phyloP scores from a whole-genome alignment of 2,888 invertebrate genomes.

The Brachyptera risi region DNA sequence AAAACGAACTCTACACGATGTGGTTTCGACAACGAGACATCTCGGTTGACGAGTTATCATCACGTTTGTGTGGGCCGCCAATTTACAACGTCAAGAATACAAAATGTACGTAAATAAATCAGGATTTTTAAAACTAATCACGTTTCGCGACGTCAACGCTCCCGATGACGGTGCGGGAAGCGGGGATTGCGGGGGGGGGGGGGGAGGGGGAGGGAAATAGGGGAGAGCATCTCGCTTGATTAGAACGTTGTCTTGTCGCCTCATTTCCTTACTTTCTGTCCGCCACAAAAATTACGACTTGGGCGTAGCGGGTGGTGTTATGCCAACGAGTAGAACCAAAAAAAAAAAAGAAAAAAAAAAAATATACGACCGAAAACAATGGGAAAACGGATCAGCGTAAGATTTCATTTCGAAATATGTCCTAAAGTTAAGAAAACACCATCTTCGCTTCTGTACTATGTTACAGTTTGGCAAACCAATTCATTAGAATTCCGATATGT shows the following conservation, averaged over 20 bases:
- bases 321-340: slow-evolving; percentile 16
- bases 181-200: not conserved
- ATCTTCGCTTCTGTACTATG: slow-evolving; percentile 5
- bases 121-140: slow-evolving; percentile 33
- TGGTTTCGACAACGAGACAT: too few species aligned
- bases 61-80: slow-evolving; percentile 3
- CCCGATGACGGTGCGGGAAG: not conserved
- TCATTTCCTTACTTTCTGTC: slow-evolving; percentile 23
- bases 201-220: slow-evolving; percentile 2
- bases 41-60: slow-evolving; percentile 15
- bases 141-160: slow-evolving; percentile 29
- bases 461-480: too few species aligned
- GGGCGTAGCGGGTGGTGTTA: slow-evolving; percentile 28
- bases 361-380: not conserved
- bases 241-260: slow-evolving; percentile 31
- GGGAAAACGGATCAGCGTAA: slow-evolving; percentile 21
- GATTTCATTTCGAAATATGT: slow-evolving; percentile 17
- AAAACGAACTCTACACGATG: too few species aligned
- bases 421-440: slow-evolving; percentile 17
- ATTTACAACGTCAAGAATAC: slow-evolving; percentile 19
- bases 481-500: slow-evolving; percentile 22
- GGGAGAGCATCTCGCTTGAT: slow-evolving; percentile 30
- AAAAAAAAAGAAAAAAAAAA: not conserved
- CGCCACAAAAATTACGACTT: slow-evolving; percentile 31
- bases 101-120: slow-evolving; percentile 30